A percentile compares a stretch with the other conserved stretches of the same genome.
Evolutionary conservation across 2,888 invertebrate genomes (phyloP).

Genomic region (Eurytoma californica): DNA sequence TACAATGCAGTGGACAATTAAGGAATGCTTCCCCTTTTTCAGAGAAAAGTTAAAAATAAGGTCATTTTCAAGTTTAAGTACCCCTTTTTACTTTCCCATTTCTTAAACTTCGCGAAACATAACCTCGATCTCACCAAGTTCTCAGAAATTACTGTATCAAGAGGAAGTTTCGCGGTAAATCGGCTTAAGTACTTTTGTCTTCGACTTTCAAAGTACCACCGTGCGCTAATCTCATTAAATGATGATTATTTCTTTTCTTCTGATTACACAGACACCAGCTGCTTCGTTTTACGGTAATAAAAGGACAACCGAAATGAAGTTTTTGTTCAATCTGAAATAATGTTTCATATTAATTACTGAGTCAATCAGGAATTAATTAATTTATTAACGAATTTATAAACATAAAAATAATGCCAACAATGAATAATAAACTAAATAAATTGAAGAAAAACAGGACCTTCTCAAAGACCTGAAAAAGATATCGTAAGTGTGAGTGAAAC

Average conservation of each 20-base stretch:
- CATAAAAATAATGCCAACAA: no score
- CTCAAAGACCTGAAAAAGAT: no score
- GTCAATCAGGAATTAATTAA: no score
- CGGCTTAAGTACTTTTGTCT: slow-evolving; percentile 43
- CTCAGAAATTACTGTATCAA: slow-evolving; percentile 44
- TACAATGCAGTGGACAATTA: slow-evolving; percentile 1
- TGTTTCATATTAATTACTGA: no score
- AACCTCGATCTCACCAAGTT: slow-evolving; percentile 32
- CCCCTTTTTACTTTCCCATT: slow-evolving; percentile 33
- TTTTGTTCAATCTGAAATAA: no score
- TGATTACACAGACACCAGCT: slow-evolving; percentile 1
- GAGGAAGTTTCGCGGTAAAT: slow-evolving; percentile 43
- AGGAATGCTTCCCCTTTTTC: background rate
- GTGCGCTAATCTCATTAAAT: slow-evolving; percentile 41
- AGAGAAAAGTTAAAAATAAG: slow-evolving; percentile 15
- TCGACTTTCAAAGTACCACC: slow-evolving; percentile 35
- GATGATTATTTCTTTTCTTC: slow-evolving; percentile 16
- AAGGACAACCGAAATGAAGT: no score
- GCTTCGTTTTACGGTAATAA: no score
- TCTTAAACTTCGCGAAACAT: slow-evolving; percentile 39
- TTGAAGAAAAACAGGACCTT: no score
- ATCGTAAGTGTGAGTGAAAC: no score
- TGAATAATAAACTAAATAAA: no score
- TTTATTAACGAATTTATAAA: no score
- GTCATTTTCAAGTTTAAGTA: slow-evolving; percentile 27